phyloP scores from a whole-genome alignment of 2,113 vertebrate genomes.

The Nicator chloris region DNA sequence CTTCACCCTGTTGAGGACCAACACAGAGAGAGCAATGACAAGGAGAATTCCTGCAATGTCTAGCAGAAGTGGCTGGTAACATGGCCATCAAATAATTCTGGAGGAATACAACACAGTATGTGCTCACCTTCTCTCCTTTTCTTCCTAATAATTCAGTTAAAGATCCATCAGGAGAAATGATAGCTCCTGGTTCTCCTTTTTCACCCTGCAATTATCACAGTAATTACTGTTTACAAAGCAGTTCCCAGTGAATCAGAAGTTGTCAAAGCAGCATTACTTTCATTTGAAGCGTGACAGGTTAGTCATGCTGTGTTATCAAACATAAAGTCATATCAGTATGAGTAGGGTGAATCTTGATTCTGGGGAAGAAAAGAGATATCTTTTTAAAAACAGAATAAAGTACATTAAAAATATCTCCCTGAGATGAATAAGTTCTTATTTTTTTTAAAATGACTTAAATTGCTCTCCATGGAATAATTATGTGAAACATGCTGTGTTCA shows the following conservation, averaged over 20 bases:
- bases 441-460: background rate
- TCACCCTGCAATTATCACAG: constrained; percentile 80
- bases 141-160: constrained; percentile 64
- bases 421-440: background rate
- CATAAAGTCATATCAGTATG: background rate
- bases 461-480: background rate
- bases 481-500: background rate
- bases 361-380: background rate
- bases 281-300: background rate
- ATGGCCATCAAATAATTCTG: background rate
- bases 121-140: constrained; percentile 77
- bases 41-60: background rate
- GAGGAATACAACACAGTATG: background rate
- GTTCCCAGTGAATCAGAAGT: background rate
- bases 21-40: background rate
- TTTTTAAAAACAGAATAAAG: background rate
- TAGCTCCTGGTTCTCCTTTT: constrained; percentile 84
- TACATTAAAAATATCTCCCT: background rate
- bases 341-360: background rate
- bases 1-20: constrained; percentile 79
- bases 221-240: background rate
- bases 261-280: background rate
- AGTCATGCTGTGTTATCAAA: background rate
- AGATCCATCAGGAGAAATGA: constrained; percentile 73
- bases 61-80: background rate